phyloP scores from a whole-genome alignment of 1,140 invertebrate species.

The Plectrocnemia conspersa region DNA sequence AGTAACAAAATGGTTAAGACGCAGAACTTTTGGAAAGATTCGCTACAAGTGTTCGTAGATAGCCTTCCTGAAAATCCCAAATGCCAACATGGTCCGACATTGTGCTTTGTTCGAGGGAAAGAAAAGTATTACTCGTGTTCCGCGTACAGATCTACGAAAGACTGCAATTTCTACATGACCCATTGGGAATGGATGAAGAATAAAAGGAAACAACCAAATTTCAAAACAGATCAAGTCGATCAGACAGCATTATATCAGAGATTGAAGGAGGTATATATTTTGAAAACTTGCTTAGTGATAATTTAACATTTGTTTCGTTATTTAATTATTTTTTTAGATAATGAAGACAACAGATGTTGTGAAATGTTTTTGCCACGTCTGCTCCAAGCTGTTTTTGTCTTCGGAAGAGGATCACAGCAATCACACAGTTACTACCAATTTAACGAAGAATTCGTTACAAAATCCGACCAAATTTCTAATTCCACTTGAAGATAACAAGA shows the following conservation, averaged over 20 bases:
- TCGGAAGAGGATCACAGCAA: conserved; percentile 44
- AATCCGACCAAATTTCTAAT: conserved; percentile 58
- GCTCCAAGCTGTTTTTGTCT: conserved; percentile 54
- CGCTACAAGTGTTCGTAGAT: conserved; percentile 46
- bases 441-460: conserved; percentile 50
- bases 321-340: conserved; percentile 40
- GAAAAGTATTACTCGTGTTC: conserved; percentile 72
- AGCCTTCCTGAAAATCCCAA: conserved; percentile 49
- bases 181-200: conserved; percentile 52
- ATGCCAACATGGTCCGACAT: conserved; percentile 63
- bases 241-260: not conserved
- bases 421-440: conserved; percentile 46
- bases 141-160: conserved; percentile 69
- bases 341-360: conserved; percentile 42
- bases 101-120: conserved; percentile 59
- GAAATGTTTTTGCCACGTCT: conserved; percentile 60
- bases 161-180: conserved; percentile 64
- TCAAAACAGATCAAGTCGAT: conserved; percentile 37
- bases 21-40: no score
- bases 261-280: conserved; percentile 39
- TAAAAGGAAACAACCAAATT: conserved; percentile 49
- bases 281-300: conserved; percentile 14
- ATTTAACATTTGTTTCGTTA: conserved; percentile 30
- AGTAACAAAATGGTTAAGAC: no score
- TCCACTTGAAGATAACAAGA: conserved; percentile 61